Evolutionary conservation across 2,888 invertebrate species (phyloP).

Genomic region (Agrochola lota): DNA sequence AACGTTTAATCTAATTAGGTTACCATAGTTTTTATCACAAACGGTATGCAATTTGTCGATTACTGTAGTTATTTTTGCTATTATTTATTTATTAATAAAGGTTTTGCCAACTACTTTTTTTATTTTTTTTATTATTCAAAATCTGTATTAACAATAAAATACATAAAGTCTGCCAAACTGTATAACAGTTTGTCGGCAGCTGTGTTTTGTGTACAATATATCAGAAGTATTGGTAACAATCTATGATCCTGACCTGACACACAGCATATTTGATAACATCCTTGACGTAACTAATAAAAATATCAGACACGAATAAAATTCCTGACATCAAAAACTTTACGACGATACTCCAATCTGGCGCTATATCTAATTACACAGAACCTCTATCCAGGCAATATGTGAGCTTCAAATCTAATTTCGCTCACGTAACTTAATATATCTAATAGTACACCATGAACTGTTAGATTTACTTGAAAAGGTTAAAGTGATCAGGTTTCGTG

Average conservation of each 20-base stretch:
- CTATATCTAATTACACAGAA: constrained; percentile 53
- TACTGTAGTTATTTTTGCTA: neutral
- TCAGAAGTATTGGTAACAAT: neutral
- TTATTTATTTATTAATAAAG: neutral
- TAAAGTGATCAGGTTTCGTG: constrained; percentile 79
- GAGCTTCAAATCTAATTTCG: constrained; percentile 65
- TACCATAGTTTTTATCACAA: neutral
- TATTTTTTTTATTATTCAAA: too few species aligned
- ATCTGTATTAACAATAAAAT: too few species aligned
- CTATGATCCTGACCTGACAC: too few species aligned
- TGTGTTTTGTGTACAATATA: neutral
- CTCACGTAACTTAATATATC: constrained; percentile 73
- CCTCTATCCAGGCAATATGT: constrained; percentile 42
- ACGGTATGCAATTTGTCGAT: neutral
- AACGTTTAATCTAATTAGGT: neutral
- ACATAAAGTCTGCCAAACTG: too few species aligned
- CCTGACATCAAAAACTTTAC: constrained; percentile 39
- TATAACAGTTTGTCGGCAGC: too few species aligned
- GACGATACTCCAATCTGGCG: constrained; percentile 37
- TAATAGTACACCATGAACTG: constrained; percentile 66
- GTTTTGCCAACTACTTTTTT: too few species aligned
- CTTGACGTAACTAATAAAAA: constrained; percentile 32
- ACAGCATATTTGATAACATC: constrained; percentile 4
- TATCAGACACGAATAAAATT: constrained; percentile 38
- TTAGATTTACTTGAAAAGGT: constrained; percentile 78